Conservation (phyloP, 2,888 invertebrate genomes). For the Melanchra persicariae region DNA sequence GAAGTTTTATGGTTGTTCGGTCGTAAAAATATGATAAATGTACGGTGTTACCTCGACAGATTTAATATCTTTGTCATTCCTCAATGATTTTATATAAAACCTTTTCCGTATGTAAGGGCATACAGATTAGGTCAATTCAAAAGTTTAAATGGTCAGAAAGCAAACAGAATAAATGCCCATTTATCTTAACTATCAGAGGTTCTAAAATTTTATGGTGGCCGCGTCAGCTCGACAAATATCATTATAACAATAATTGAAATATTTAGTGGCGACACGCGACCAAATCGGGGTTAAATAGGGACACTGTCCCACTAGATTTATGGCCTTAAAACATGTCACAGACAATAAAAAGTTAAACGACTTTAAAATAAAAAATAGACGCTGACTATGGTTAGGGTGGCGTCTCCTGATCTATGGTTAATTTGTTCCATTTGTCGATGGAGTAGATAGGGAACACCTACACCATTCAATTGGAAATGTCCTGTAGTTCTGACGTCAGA, state of each 20-base stretch:
- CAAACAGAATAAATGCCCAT: conserved; percentile 66
- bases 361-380: conserved; percentile 48
- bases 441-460: conserved; percentile 29
- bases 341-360: conserved; percentile 60
- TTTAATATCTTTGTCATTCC: conserved; percentile 50
- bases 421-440: conserved; percentile 34
- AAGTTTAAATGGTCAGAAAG: conserved; percentile 59
- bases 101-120: conserved; percentile 16
- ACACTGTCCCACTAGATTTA: conserved; percentile 74
- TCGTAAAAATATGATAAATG: conserved; percentile 59
- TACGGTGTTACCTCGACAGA: conserved; percentile 39
- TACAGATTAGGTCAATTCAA: conserved; percentile 36
- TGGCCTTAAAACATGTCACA: conserved; percentile 62
- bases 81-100: conserved; percentile 30
- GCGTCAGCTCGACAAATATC: conserved; percentile 75
- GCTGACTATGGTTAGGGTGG: conserved; percentile 21
- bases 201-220: conserved; percentile 74
- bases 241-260: conserved; percentile 85
- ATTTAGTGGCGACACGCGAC: conserved; percentile 83
- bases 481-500: conserved; percentile 22
- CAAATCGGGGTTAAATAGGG: conserved; percentile 73
- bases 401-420: conserved; percentile 26
- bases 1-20: conserved; percentile 46
- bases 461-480: conserved; percentile 42
- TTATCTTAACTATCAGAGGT: conserved; percentile 68